Evolutionary conservation across 2,888 invertebrate species (phyloP).

Genomic region (Sthenelais limicola): DNA sequence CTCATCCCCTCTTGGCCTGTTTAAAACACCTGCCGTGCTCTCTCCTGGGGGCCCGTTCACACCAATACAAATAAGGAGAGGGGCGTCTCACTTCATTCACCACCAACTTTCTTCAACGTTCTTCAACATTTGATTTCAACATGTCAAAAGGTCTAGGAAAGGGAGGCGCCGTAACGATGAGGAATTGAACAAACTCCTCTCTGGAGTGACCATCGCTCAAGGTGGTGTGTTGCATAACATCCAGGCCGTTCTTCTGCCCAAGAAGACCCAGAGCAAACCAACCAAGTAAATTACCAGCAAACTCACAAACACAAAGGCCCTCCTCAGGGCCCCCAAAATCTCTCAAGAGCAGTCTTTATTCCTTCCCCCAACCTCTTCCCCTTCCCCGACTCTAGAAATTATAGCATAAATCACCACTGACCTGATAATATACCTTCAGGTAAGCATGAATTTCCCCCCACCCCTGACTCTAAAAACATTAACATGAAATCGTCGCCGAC

Average conservation of each 20-base stretch:
- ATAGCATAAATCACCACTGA: not conserved
- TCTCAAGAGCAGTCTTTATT: not conserved
- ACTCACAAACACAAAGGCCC: not conserved
- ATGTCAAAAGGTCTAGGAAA: no score
- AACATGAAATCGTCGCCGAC: no score
- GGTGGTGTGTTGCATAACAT: constrained; percentile 89
- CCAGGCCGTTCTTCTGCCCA: constrained; percentile 82
- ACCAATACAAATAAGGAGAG: no score
- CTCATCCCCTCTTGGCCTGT: no score
- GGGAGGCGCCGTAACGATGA: constrained; percentile 89
- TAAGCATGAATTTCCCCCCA: no score
- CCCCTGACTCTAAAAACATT: not conserved
- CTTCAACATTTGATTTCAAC: no score
- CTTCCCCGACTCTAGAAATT: not conserved
- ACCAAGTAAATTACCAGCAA: no score
- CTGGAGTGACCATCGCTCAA: constrained; percentile 86
- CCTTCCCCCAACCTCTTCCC: not conserved
- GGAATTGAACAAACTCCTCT: constrained; percentile 83
- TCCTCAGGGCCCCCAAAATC: constrained; percentile 11
- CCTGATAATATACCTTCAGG: no score
- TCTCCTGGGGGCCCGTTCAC: no score
- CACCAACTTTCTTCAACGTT: no score
- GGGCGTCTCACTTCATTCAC: constrained; percentile 85
- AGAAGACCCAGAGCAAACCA: constrained; percentile 75
- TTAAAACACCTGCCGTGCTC: no score